Base-by-base conservation (phyloP, 2,888 invertebrate species). In the Dryomyza anilis region DNA sequence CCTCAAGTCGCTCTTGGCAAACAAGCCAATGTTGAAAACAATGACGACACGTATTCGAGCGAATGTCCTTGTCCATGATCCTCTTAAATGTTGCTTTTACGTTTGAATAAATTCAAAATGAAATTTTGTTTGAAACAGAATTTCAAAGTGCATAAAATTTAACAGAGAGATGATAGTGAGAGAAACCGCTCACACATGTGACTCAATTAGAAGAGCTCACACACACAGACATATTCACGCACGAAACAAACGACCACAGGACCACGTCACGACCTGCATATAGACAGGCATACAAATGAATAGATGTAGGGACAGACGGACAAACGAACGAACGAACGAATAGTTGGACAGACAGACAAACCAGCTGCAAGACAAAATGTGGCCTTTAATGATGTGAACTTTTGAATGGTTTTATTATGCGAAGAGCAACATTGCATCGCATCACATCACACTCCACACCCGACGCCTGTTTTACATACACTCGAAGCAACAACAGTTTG, bases 331-430 rank as follows among this genome's bases (percentile, higher is more conserved):
- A 10, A 55, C 21, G 33, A 16, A n/a, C 29, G 19, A 6, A 53
- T 16, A n/a, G 23, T 21, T 7, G 23, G 23, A 12, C 23, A 21
- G 29, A 45, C 46, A 45, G 7, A 45, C 45, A 6, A 10, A n/a
- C n/a, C n/a, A n/a, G 30, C 23, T 16, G 10, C 21, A 61, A 25
- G 43, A 61, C 52, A 61, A 52, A 53, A 53, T 61, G 61, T 61
- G 61, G 53, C 52, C 53, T 61, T 52, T 61, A 61, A 61, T 61
- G 61, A 61, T 52, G 43, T 61, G 52, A 61, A 61, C 39, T 61
- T 61, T 61, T 61, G 53, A 61, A 61, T 61, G 61, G 61, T 61
- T 52, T 61, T 52, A 61, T 61, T 61, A 61, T 53, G 43, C 52
- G 53, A 53, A 25, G 23, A 50, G 48, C 23, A 50, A 10, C 19